Base-by-base conservation (phyloP, 2,113 vertebrate species). In the Rhinopomastus cyanomelas region DNA sequence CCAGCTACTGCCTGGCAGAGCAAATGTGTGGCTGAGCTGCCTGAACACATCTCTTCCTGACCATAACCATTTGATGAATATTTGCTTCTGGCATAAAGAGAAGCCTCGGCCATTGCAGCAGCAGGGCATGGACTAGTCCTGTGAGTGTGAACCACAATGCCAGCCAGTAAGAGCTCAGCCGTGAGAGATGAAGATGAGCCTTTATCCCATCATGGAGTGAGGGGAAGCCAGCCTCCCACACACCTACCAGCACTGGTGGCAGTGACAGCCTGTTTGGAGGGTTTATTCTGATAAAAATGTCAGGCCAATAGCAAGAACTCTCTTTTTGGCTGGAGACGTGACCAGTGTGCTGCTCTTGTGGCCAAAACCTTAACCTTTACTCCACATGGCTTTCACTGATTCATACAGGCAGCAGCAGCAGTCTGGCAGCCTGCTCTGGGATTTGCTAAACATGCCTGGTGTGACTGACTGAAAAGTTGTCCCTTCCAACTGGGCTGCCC, bases 331-430 rank as follows among this genome's bases (percentile, higher is more conserved):
- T 36, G 30, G 64, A 48, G 30, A 30, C 23, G 36, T 5, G 3
- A 30, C 37, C 13, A 3, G 37, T 21, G 48, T 29, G 60, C 61
- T 34, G 16, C 49, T 72, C 32, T 44, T 13, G 16, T 42, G 42
- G 51, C n/a, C n/a, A 12, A 56, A 61, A 3, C 21, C 5, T 2
- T 3, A 36, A 16, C 3, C 36, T 42, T 56, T 48, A 13, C 48
- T 57, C 61, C 1, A 0, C 19, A 2, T 21, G 59, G 57, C 44
- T 32, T 73, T 23, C 34, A 5, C 66, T 1, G 3, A 11, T 32
- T 27, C 7, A 1, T 42, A 11, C 2, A 49, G 44, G 59, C 0
- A 0, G 59, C 0, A 0, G 64, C 84, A 80, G 64, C 2, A 46
- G 25, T 34, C 36, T 61, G 32, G 22, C 61, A 26, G 30, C 12